These are phyloP conservation scores for Eledona agricola DNA, from an alignment of 2,888 invertebrate species.

Conservation along the genomic window DNA sequence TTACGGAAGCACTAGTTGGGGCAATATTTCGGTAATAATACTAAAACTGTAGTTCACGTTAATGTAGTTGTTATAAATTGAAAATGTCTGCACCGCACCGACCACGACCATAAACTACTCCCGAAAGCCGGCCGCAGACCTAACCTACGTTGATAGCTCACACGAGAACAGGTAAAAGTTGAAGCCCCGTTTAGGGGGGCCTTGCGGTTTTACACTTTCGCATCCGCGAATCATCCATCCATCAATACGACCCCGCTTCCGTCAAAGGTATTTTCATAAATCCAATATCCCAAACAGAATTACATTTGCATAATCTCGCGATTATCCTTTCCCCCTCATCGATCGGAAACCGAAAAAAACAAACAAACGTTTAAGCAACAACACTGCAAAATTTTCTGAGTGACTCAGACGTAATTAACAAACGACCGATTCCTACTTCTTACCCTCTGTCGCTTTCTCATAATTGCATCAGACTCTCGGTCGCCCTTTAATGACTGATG, in stretches of 20 bases:
- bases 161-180: conserved; percentile 18
- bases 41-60: no score
- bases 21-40: no score
- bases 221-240: no score
- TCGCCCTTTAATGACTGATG: conserved; percentile 40
- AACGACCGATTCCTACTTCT: conserved; percentile 32
- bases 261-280: conserved; percentile 60
- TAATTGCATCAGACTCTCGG: conserved; percentile 40
- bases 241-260: conserved; percentile 53
- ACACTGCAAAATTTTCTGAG: not conserved
- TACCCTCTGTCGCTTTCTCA: conserved; percentile 33
- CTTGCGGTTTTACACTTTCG: no score
- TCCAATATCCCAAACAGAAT: conserved; percentile 63
- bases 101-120: conserved; percentile 47
- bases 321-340: conserved; percentile 51
- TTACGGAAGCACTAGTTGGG: no score
- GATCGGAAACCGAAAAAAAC: conserved; percentile 23
- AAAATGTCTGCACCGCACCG: conserved; percentile 48
- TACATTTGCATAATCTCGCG: conserved; percentile 63
- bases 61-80: conserved; percentile 46
- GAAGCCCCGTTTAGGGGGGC: no score
- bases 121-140: conserved; percentile 40
- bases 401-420: conserved; percentile 40
- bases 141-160: conserved; percentile 31
- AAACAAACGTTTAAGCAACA: not conserved